Evolutionary conservation across 2,113 vertebrate species (phyloP).

Genomic region (Penelope pileata): DNA sequence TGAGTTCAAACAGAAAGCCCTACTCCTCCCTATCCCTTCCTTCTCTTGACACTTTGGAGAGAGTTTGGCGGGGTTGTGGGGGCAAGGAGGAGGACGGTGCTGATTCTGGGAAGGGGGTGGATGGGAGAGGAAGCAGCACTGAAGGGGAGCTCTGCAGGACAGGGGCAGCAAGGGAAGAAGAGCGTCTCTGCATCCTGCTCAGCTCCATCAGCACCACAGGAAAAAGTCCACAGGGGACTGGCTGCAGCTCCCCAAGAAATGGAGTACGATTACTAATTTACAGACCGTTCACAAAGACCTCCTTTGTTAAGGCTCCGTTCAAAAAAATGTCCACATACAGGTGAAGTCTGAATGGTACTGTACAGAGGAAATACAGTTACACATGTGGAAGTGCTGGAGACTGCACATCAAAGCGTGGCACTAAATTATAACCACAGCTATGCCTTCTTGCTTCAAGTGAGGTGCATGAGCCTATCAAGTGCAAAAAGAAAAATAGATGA

Average conservation of each 20-base stretch:
- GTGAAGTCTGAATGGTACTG: not conserved
- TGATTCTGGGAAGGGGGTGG: not conserved
- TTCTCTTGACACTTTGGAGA: not conserved
- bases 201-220: not conserved
- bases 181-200: not conserved
- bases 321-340: not conserved
- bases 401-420: not conserved
- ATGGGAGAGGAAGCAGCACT: not conserved
- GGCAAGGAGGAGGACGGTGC: rapidly evolving
- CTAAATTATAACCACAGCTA: not conserved
- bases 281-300: not conserved
- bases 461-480: not conserved
- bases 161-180: not conserved
- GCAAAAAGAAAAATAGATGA: not conserved
- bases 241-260: not conserved
- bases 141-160: not conserved
- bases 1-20: not conserved
- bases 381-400: not conserved
- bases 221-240: not conserved
- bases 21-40: not conserved
- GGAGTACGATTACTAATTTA: not conserved
- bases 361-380: not conserved
- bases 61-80: not conserved
- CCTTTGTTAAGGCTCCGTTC: not conserved
- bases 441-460: not conserved